A percentile compares a stretch with the other conserved stretches of the same genome.
Conservation (phyloP, 1,140 invertebrate genomes). For the Bombus confusus region DNA sequence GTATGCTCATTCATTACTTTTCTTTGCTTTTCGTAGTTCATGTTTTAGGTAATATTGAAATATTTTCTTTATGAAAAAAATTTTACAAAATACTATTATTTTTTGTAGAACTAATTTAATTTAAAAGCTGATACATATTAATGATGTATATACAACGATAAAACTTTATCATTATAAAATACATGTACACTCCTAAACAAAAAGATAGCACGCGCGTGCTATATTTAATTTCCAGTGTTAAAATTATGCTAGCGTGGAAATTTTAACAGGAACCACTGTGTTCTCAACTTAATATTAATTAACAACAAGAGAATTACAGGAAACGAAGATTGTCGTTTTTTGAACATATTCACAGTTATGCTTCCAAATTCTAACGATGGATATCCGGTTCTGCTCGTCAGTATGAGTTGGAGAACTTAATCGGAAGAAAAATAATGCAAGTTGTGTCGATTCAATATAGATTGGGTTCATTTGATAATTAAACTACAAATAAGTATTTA, state of each 20-base stretch:
- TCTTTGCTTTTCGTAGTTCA: not conserved
- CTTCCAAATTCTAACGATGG: conserved; percentile 83
- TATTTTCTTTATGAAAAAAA: not conserved
- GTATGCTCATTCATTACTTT: not conserved
- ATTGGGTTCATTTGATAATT: conserved; percentile 88
- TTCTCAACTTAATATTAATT: conserved; percentile 82
- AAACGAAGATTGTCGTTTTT: conserved; percentile 90
- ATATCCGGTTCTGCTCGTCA: conserved; percentile 85
- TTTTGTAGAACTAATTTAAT: not conserved
- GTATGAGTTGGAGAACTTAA: conserved; percentile 84
- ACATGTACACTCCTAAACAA: too few relatives aligned
- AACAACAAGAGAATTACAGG: conserved; percentile 78
- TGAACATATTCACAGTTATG: conserved; percentile 91
- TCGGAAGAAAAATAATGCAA: conserved; percentile 85
- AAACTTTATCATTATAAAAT: not conserved
- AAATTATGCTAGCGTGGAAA: too few relatives aligned
- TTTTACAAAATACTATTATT: not conserved
- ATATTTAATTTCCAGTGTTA: too few relatives aligned
- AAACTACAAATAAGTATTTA: not conserved
- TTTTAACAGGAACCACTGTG: conserved; percentile 84
- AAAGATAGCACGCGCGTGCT: too few relatives aligned
- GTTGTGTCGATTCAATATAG: conserved; percentile 92
- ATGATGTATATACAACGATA: not conserved
- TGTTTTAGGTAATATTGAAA: not conserved
- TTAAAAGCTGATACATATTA: not conserved